Base-by-base conservation (phyloP, 1,140 invertebrate genomes). In the Meloidogyne exigua region DNA sequence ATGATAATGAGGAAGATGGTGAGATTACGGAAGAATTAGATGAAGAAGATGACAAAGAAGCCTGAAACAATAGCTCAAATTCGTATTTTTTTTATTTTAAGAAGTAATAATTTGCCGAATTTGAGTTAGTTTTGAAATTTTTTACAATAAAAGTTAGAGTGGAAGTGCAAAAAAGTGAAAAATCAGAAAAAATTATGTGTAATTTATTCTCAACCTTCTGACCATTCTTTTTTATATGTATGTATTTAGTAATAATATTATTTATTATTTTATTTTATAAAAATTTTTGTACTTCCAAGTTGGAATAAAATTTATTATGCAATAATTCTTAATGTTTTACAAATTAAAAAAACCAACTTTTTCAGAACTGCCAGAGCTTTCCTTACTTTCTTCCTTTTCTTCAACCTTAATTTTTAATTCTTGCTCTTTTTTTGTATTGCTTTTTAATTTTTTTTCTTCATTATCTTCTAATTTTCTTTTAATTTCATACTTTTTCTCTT, bases 11-110 rank as follows among this genome's bases (percentile, higher is more conserved):
- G 3, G 70, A 42, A 23, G 70, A 72, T 2, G 70, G 49, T 13
- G 57, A 36, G 26, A 39, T 23, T 13, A n/a, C n/a, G 18, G 49
- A 57, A n/a, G 49, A n/a, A 11, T 25, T 71, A 28, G 36, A 12
- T 26, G 32, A 15, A 57, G 67, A 72, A 63, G 44, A 72, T 18
- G 49, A 65, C 26, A 65, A 2, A 18, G 49, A 26, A 39, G 25
- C 71, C 49, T 66, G 66, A 67, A 73, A 73, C 49, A 57, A 49
- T 18, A 49, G 21, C 71, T 73, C 71, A 42, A 73, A 73, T 73
- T 73, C 71, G 57, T 21, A 2, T 42, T 26, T 73, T 64, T 64
- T 18, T 10, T 36, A 36, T 42, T 10, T 26, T 64, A 65, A 21
- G 7, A 32, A 49, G 63, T 71, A 39, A 18, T 28, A 44, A 28